These are phyloP conservation scores for Hermaeophaga mercurialis DNA, from an alignment of 2,888 invertebrate species.

Conservation along the genomic window DNA sequence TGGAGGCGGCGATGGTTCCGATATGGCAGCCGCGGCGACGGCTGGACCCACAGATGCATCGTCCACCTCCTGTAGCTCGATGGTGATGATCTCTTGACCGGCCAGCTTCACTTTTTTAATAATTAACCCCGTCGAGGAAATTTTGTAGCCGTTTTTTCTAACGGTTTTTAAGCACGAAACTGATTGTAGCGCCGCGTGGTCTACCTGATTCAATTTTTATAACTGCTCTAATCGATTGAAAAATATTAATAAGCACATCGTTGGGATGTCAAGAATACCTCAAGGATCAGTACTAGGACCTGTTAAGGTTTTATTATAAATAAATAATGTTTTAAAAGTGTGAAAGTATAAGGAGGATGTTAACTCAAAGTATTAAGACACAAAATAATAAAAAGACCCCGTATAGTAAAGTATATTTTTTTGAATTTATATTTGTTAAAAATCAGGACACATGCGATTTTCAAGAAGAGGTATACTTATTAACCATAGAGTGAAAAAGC, in stretches of 20 bases:
- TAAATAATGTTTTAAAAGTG: too few relatives aligned
- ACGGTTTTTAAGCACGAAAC: constrained; percentile 18
- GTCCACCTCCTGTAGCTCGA: constrained; percentile 57
- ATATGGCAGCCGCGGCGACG: constrained; percentile 39
- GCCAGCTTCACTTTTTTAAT: constrained; percentile 52
- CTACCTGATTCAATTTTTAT: background rate
- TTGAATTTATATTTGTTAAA: too few relatives aligned
- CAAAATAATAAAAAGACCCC: too few relatives aligned
- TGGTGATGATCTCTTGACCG: constrained; percentile 54
- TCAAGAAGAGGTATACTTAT: background rate
- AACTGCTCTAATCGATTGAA: constrained; percentile 15
- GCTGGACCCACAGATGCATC: constrained; percentile 45
- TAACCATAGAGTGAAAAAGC: too few relatives aligned
- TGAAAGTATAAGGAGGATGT: too few relatives aligned
- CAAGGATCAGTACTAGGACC: too few relatives aligned
- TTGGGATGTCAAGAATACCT: too few relatives aligned
- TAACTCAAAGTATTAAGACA: too few relatives aligned
- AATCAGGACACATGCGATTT: too few relatives aligned
- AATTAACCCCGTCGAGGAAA: constrained; percentile 31
- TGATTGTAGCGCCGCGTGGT: constrained; percentile 12
- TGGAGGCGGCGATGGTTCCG: constrained; percentile 48
- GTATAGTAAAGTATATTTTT: too few relatives aligned
- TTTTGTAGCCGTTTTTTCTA: constrained; percentile 28
- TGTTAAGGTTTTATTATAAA: too few relatives aligned
- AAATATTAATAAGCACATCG: too few relatives aligned